Base-by-base conservation (phyloP, 2,113 vertebrate genomes). In the Asarcornis scutulata region DNA sequence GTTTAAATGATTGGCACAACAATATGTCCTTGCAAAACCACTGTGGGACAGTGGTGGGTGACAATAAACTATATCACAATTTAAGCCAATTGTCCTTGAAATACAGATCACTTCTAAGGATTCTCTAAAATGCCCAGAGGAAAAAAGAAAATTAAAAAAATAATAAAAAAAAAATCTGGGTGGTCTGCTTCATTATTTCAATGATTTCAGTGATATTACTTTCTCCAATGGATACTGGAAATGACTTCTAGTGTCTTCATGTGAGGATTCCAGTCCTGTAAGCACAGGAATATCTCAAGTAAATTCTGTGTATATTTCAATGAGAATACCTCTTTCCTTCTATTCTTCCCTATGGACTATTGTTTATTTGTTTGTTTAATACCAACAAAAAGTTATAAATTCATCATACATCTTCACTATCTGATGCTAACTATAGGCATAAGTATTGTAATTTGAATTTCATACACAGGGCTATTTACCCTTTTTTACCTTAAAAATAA, bases 1-100 rank as follows among this genome's bases (percentile, higher is more conserved):
- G 48, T 79, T 78, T 92, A 95, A 88, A 94, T 46, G 59, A 71
- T 71, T 68, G 92, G 25, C 12, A 31, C 32, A 81, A 40, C 40
- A 7, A 38, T 38, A 8, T 40, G 16, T 44, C 17, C 40, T 88
- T 95, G 58, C 78, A 95, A 90, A 97, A 60, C 31, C 60, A 86
- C 32, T 46, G 32, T 42, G 62, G 66, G 82, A 75, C 63, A 86
- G 32, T 77, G 80, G 63, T 62, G 22, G 38, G 42, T 91, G 85
- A 73, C 44, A 86, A 89, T 86, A 86, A 97, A 94, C 77, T 86
- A 83, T 20, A 77, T 50, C 15, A 13, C 78, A 86, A 88, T 95
- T 92, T 93, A 81, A 94, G 69, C n/a, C 46, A 79, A 63, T 92
- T 96, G 96, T 95, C 73, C 97, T 91, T 75, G 44, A 95, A 95